Base-by-base conservation (phyloP, 2,113 vertebrate genomes). In the Tretioscincus oriximinensis region DNA sequence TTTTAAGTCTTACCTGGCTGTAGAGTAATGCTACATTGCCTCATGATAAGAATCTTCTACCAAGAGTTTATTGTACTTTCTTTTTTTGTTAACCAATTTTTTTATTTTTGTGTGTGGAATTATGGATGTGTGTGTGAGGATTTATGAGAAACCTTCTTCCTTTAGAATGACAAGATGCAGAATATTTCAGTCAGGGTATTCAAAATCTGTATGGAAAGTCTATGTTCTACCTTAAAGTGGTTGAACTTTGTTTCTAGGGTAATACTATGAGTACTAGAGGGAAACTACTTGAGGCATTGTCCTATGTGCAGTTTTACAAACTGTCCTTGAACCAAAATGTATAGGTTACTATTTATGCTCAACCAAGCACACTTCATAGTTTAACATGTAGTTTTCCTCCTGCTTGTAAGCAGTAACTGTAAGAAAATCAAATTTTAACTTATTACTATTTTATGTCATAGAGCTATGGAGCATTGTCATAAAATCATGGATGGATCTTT, bases 1-100 rank as follows among this genome's bases (percentile, higher is more conserved):
- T 95, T 95, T 92, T 88, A 89, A 94, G 92, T 93, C 82, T 81
- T 94, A 94, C 92, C 88, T 95, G 94, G 93, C 88, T 90, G 93
- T 94, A 94, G 91, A 89, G 77, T 91, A n/a, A 94, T 93, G 84
- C 92, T 95, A 95, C 93, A 90, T 90, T 92, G 85, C 87, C 85
- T 93, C 92, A 87, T 84, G 89, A 93, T 89, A 94, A 82, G 90
- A 95, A 90, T 85, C 87, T 93, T 93, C 92, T 94, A 93, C 93
- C 90, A 91, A 94, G 89, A 94, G 91, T 93, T 95, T 95, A 93
- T 90, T 94, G 90, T 95, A 92, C 82, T 86, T 92, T 92, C 41
- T 92, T 92, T 92, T 54, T 92, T 79, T 74, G 90, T 93, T 91
- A 94, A 90, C 91, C 93, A 93, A 92, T 86, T 89, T 82, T 92